phyloP scores from a whole-genome alignment of 2,113 vertebrate species.

The Odocoileus virginianus region DNA sequence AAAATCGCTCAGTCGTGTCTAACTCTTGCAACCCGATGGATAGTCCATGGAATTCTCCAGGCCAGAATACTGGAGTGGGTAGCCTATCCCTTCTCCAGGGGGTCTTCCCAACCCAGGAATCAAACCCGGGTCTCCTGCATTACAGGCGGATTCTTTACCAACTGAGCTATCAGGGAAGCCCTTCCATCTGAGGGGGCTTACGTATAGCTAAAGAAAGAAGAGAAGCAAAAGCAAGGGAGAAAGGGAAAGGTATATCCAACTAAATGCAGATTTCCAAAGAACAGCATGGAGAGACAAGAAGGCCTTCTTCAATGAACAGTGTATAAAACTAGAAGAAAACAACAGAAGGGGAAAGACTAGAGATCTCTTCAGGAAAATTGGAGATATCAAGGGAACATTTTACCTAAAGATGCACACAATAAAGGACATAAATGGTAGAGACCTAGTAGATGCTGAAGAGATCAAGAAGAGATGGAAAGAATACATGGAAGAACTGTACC shows the following conservation, averaged over 20 bases:
- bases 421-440: not conserved
- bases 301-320: not conserved
- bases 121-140: not conserved
- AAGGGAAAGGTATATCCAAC: not conserved
- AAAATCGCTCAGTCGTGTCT: fast-evolving
- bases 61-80: not conserved
- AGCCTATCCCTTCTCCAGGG: not conserved
- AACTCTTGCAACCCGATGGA: not conserved
- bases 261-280: not conserved
- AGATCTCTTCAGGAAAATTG: not conserved
- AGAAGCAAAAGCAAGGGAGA: not conserved
- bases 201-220: not conserved
- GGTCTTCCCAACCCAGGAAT: not conserved
- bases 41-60: not conserved
- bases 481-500: not conserved
- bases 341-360: not conserved
- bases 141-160: not conserved
- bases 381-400: not conserved
- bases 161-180: not conserved
- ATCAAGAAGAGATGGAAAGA: not conserved
- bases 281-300: not conserved
- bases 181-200: not conserved
- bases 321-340: not conserved
- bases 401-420: not conserved
- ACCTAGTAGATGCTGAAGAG: not conserved